Evolutionary conservation across 2,113 vertebrate species (phyloP).

Genomic region (Hemicordylus capensis): DNA sequence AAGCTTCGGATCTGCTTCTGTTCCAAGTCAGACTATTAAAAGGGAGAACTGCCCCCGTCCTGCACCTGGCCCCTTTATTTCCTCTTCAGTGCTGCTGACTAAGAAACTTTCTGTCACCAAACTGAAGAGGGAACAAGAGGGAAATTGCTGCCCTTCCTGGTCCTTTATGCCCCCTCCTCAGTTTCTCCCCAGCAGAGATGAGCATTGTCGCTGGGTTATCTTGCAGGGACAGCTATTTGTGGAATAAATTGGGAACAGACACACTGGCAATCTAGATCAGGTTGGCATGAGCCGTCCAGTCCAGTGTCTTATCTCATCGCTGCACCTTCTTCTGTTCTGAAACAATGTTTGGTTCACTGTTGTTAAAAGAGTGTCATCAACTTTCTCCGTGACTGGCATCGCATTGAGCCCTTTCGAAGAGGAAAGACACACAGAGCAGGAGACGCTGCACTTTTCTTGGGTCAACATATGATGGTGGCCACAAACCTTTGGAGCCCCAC

Average conservation of each 20-base stretch:
- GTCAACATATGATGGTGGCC: too few relatives aligned
- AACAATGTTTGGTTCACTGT: background rate
- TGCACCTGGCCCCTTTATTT: too few relatives aligned
- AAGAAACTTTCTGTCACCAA: background rate
- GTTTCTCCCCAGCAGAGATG: background rate
- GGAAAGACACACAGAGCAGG: background rate
- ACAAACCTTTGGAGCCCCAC: background rate
- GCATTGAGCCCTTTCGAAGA: background rate
- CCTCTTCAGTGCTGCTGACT: background rate
- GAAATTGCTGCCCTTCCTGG: background rate
- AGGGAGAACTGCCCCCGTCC: too few relatives aligned
- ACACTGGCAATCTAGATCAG: background rate
- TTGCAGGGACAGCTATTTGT: background rate
- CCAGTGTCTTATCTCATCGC: background rate
- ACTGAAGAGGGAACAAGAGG: background rate
- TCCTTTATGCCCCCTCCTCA: background rate
- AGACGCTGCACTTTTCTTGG: background rate
- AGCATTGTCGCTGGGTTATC: background rate
- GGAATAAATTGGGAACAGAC: background rate
- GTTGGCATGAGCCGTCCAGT: background rate
- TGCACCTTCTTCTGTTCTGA: slow-evolving; percentile 1
- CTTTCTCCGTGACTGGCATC: background rate
- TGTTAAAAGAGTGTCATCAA: background rate
- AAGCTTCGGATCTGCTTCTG: fast-evolving
- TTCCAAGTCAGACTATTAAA: fast-evolving